Evolutionary conservation across 2,113 vertebrate genomes (phyloP), one percentile per base, ranked within the genome.

Genomic region (Calidris pugnax): DNA sequence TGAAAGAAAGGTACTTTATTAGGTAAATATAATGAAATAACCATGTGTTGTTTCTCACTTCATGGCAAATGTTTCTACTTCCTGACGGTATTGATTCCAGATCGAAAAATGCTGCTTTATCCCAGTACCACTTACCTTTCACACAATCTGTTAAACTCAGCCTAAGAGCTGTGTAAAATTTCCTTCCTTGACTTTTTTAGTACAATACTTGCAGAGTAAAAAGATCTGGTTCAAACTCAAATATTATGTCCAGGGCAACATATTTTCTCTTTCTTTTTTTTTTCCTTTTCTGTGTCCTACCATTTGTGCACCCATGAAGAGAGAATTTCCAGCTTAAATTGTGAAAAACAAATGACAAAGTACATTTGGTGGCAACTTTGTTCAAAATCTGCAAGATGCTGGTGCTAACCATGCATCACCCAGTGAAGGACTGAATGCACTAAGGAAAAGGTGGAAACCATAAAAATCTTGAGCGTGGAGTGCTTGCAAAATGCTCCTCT

Each of bases 41-140:
- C 95, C 96, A 94, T 94, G 94, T 97, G 96, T 72, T 95, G 67
- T 94, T 97, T 97, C 96, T 96, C 93, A 93, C 92, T 89, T 95
- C 88, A 53, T 39, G 53, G 81, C 88, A 87, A 97, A 95, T 87
- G 90, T 92, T 97, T 95, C 94, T 87, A 71, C 88, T 97, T 97
- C 95, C 90, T 96, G 96, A 87, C 32, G 1, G 84, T 87, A 97
- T 97, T 97, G 97, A 93, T 97, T 97, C 96, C 97, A 97, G 97
- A 96, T 95, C 55, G 10, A 91, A 83, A 85, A 92, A n/a, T 5
- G 28, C 60, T 90, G 88, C 41, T 85, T 85, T 87, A 75, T 75
- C 89, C 74, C 74, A 13, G 43, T 21, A 30, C 67, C 62, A 41
- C 68, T 89, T 66, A 48, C 63, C 72, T 91, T 77, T 53, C 69